A percentile compares a stretch with the other conserved stretches of the same genome.
These are phyloP conservation scores for Penaeus indicus DNA, from an alignment of 1,140 invertebrate genomes.

Conservation along the genomic window DNA sequence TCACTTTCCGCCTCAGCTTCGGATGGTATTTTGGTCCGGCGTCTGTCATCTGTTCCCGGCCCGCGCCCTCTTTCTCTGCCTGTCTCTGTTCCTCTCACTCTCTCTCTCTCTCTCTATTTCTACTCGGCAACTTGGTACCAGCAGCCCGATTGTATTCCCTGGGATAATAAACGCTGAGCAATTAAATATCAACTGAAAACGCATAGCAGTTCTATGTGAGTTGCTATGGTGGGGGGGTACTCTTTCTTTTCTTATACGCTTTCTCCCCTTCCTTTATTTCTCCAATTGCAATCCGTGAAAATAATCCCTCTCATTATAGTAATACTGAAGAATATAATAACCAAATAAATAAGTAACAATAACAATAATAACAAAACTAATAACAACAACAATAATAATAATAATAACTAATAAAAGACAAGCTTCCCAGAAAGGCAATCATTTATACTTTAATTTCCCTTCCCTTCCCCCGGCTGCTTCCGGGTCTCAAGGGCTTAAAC, in stretches of 20 bases:
- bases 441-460: too few relatives aligned
- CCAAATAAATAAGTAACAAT: neutral
- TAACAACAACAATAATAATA: neutral
- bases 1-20: too few relatives aligned
- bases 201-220: too few relatives aligned
- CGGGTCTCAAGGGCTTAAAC: too few relatives aligned
- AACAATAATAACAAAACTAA: neutral
- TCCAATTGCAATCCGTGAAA: neutral
- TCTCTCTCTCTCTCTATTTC: neutral
- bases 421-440: too few relatives aligned
- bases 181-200: too few relatives aligned
- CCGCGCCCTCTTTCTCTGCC: neutral
- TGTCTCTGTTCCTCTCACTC: constrained; percentile 8
- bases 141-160: neutral
- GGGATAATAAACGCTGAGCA: too few relatives aligned
- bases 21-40: too few relatives aligned
- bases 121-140: neutral
- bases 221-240: too few relatives aligned
- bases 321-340: neutral
- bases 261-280: neutral
- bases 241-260: neutral
- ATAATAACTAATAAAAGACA: neutral
- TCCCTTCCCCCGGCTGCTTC: too few relatives aligned
- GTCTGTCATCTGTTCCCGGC: too few relatives aligned
- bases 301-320: neutral